Evolutionary conservation across 1,140 invertebrate species (phyloP), one percentile per base, ranked within the genome.

Genomic region (Zaprionus camerounensis): DNA sequence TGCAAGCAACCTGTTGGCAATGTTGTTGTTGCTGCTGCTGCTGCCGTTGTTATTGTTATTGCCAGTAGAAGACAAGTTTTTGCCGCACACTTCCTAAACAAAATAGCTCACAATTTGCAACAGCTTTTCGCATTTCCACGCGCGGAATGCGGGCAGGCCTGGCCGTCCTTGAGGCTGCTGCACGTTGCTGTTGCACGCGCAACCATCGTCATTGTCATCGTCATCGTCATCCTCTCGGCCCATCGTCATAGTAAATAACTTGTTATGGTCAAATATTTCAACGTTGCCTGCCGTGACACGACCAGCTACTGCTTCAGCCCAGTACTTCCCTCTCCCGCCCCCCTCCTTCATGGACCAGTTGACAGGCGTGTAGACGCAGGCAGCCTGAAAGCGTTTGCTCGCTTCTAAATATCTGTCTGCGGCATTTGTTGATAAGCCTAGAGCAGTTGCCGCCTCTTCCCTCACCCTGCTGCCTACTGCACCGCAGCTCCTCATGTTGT

Each of bases 191-290:
- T 63, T 53, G 71, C 71, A 49, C 31, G 22, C 58, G 20, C 22
- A 65, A 34, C 63, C 61, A 75, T 59, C 57, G 34, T 13, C 36
- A 34, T 34, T 34, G 12, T 17, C 65, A 46, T 65, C 78, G 66
- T 82, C 46, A 12, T 22, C 24, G 24, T 26, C 24, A 26, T 26
- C 24, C 17, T 51, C 71, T 7, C 6, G 41, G 41, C 41, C 36
- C 41, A 46, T 46, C 65, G 76, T 88, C 81, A 80, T 91, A 90
- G 85, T 90, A 90, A 90, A 90, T 90, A 90, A 90, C 85, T 90
- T 85, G 85, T 88, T 88, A 81, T 80, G 81, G 76, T 84, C 79
- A 70, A 81, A 79, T 84, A 82, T 75, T 77, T 86, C 63, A 76
- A 68, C 79, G 78, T 74, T 78, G 55, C 63, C 64, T 65, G 71